Evolutionary conservation across 2,888 invertebrate genomes (phyloP), one percentile per base, ranked within the genome.

Genomic region (Morpho helenor): DNA sequence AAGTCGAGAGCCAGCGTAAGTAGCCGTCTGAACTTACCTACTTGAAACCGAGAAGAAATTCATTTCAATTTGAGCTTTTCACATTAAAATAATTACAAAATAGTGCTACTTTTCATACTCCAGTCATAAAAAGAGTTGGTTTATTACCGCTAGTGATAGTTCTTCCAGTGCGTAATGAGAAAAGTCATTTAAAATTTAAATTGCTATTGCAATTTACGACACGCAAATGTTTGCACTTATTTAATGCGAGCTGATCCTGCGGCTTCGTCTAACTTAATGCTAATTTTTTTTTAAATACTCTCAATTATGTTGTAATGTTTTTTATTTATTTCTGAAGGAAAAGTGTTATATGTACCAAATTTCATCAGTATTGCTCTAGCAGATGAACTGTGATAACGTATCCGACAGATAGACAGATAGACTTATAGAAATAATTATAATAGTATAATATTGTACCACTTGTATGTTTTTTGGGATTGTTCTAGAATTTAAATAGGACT

Each of bases 41-140:
- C 59, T 58, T 57, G 59, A 63, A 60, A 59, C 61, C 63, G 61
- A 59, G 59, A 64, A 64, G 63, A 61, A 65, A 65, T 63, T 65
- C 63, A 65, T 63, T 65, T 65, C 63, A 65, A 62, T 61, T 65
- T 63, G 49, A 56, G 59, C 61, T 55, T 54, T 59, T 44, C 52
- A 40, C 57, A 52, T 61, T 57, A 61, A 61, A 63, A 63, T 65
- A 63, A 65, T 65, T 61, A 65, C 51, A 56, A 57, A 63, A 60
- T 60, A 58, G 64, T 60, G 58, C 62, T 58, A 60, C 58, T 63
- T 63, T 62, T 56, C 58, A 59, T 54, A 52, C 52, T 55, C 43
- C 46, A 57, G 60, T 52, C 46, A 50, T 57, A 46, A 55, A 16
- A 31, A 50, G 42, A 50, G 52, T 45, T 39, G 55, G 44, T 52